Evolutionary conservation across 1,140 invertebrate genomes (phyloP), one percentile per base, ranked within the genome.

Genomic region (Calliopsis andreniformis): DNA sequence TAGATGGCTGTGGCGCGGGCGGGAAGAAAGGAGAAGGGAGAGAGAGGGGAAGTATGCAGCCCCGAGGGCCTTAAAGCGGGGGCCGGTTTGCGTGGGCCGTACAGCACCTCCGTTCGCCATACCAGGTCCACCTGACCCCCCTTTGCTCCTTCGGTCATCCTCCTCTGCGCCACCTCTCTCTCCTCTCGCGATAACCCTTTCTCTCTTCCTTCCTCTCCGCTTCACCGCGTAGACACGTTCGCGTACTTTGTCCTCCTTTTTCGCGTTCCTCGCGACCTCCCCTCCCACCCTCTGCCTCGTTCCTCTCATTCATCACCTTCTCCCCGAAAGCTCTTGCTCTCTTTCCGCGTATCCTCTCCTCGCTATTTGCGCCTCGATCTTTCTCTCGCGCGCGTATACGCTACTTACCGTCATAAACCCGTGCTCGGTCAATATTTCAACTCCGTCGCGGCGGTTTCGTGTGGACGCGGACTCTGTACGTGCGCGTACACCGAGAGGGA

Each of bases 71-170:
- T 76, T 72, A 61, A 77, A 82, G 77, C 82, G 76, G 80, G 67
- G 85, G 83, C 85, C 83, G 76, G 81, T 85, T 87, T 87, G 87
- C 87, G 87, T 89, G 87, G 87, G 87, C 68, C 73, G 87, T 68
- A 77, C 79, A 79, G 84, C 85, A 88, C 86, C 85, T 87, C 86
- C 70, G 85, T 86, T 88, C 82, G 59, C 79, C 68, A 71, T 76
- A 84, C 79, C 80, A 70, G 76, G 69, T 55, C 47, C 84, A 85
- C 77, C 83, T 86, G 82, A 64, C 56, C 39, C 71, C 78, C 55
- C 69, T 42, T 64, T 43, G 42, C 66, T 56, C 30, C 49, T 32
- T 43, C n/a, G 39, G 12, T 45, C 28, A 39, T 20, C 70, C 55
- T 63, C 47, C 32, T 23, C 61, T 20, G 3, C n/a, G 5, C 35